Base-by-base conservation (phyloP, 2,797 vertebrate genomes). In the Muscicapa striata region DNA sequence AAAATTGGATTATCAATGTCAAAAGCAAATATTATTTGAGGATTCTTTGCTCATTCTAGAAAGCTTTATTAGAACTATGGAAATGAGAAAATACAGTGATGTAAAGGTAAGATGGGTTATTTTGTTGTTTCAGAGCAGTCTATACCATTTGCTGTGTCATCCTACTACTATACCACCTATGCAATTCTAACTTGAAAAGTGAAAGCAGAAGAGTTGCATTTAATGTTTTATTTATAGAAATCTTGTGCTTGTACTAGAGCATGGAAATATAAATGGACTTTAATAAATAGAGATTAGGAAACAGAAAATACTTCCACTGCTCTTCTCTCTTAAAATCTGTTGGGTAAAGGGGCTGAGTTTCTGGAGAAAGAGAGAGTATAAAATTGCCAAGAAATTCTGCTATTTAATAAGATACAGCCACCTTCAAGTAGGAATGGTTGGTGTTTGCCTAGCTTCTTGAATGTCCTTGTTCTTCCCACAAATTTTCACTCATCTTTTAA, bases 381-480 rank as follows among this genome's bases (percentile, higher is more conserved):
- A 94, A 87, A 76, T 40, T 15, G 48, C 40, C 57, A 74, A 85
- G 72, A 87, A 84, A 64, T 82, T 68, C 69, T 80, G 20, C 45
- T 77, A 3, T 80, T 92, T 88, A 59, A 70, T 95, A 76, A 92
- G 79, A 30, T 82, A 26, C 9, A 61, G 78, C 48, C 15, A 2
- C 64, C 45, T 89, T 87, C 62, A 88, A 68, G 49, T 62, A 51
- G 68, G n/a, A 40, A 7, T 0, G 6, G 61, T 66, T 70, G 72
- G 23, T 90, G 74, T 64, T 81, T 89, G 68, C 40, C 32, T 61
- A 52, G 57, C 51, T 94, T 94, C 84, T 95, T 94, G 92, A 85
- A 88, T n/a, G 93, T 57, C 93, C 96, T 98, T 96, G 91, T 92
- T 92, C 85, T 87, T 76, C 45, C 63, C 75, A 89, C 51, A 59